Base-by-base conservation (phyloP, 2,113 vertebrate genomes). In the Tylochromis polylepis region DNA sequence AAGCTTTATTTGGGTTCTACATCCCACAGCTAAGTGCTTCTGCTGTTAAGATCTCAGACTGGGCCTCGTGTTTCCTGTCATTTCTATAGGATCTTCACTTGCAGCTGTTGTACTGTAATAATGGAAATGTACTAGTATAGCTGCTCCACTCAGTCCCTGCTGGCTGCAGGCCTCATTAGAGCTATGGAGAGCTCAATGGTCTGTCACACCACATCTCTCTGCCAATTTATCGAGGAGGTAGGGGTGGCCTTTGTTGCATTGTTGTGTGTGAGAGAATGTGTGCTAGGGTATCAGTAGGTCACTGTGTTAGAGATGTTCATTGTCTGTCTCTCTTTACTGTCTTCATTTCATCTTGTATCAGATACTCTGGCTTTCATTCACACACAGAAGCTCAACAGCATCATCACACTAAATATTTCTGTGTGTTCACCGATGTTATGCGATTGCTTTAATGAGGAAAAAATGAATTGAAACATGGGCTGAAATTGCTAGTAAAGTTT, bases 61-160 rank as follows among this genome's bases (percentile, higher is more conserved):
- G 6, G 15, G 67, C 85, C 80, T 82, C 83, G 31, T 55, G 85
- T 81, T 70, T 77, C 27, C 85, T 87, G 72, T 91, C 91, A 89
- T 83, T 85, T 57, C 70, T 62, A 27, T 34, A 59, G 65, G 10
- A 5, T 60, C 53, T 79, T 59, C 85, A 65, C 46, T 78, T 12
- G 81, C 60, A 55, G 59, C 86, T 62, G 60, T 49, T 60, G 67
- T 87, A 62, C 72, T 62, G 84, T 78, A 53, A 85, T 94, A 90
- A 94, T 94, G 82, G 93, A 88, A 93, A 93, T 82, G 88, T 83
- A 91, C 92, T 87, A 85, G 89, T 85, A 43, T 43, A 80, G 83
- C 90, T 62, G 20, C 56, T 20, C 2, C 78, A 36, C 22, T 78
- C n/a, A 70, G 87, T 93, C 90, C 87, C 92, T 65, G 82, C 93